Evolutionary conservation across 53 echinoderm and acorn worm species (phyloP), one percentile per base, ranked within the genome.

Genomic region (Arbacia lixula): DNA sequence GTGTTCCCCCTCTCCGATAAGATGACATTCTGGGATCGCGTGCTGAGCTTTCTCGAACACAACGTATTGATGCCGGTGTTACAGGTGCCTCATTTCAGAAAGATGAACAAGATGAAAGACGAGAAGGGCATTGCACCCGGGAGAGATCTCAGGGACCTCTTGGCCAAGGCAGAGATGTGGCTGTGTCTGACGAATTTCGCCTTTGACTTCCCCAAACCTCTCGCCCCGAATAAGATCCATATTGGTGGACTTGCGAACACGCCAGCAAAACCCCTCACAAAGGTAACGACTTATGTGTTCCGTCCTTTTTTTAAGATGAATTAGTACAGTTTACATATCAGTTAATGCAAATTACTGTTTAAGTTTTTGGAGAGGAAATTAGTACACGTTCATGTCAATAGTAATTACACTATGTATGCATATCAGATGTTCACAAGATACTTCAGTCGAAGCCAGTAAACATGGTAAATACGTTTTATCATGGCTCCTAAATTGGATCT

Each of bases 121-220:
- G 35, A 56, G 37, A 27, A 22, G 5, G 84, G 69, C 4, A 84
- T 84, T 54, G 36, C 27, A 16, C 84, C 84, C 25, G 84, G 31
- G 16, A 36, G 33, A 53, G 32, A 46, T 32, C 9, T 84, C 27
- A 34, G 16, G 11, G 53, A 69, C 14, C 54, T 69, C 19, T 3
- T 84, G 24, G 84, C 35, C 14, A 56, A 35, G 26, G 68, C 69
- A 19, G 53, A 68, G 69, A 17, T 84, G 27, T 84, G 84, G 84
- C 5, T 84, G 28, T 21, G 53, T 20, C 14, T 37, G 27, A 56
- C 84, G 8, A 20, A 53, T 53, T 67, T 68, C 3, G 52, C 84
- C 37, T 25, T 84, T 1, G 69, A 84, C 19, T 84, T 31, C 28
- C 84, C 84, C 5, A 51, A 24, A n/a, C 84, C 84, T 9, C 34